phyloP scores from a whole-genome alignment of 2,888 invertebrate genomes.

The Teleiodes luculella region DNA sequence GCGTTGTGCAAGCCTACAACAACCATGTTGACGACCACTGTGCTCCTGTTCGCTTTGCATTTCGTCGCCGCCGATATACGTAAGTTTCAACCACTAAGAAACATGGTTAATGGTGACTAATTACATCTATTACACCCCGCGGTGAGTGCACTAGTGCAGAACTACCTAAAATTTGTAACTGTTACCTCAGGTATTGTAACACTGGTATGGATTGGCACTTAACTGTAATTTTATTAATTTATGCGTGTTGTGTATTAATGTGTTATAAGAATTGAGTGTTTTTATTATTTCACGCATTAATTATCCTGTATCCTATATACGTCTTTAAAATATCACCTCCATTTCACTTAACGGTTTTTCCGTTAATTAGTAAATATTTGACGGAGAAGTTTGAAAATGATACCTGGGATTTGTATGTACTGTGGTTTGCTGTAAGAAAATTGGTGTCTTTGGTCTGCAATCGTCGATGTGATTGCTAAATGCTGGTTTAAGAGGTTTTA shows the following conservation, averaged over 20 bases:
- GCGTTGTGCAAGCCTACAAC: slow-evolving; percentile 51
- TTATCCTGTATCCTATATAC: too few relatives aligned
- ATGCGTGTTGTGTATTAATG: slow-evolving; percentile 6
- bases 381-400: not conserved
- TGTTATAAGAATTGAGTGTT: slow-evolving; percentile 1
- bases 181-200: not conserved
- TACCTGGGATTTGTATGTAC: too few relatives aligned
- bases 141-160: too few relatives aligned
- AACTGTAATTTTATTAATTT: not conserved
- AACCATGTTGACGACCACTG: slow-evolving; percentile 53
- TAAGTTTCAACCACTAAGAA: slow-evolving; percentile 41
- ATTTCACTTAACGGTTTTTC: too few relatives aligned
- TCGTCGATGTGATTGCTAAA: not conserved
- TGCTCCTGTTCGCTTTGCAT: slow-evolving; percentile 55
- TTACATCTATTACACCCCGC: too few relatives aligned
- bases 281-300: not conserved
- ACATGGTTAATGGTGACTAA: too few relatives aligned
- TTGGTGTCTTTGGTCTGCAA: too few relatives aligned
- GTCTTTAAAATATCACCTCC: too few relatives aligned
- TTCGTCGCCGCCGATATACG: slow-evolving; percentile 65
- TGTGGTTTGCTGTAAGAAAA: too few relatives aligned
- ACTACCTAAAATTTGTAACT: not conserved
- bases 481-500: not conserved
- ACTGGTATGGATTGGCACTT: not conserved
- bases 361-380: too few relatives aligned